Evolutionary conservation across 2,797 vertebrate genomes (phyloP), one percentile per base, ranked within the genome.

Genomic region (Fratercula arctica): DNA sequence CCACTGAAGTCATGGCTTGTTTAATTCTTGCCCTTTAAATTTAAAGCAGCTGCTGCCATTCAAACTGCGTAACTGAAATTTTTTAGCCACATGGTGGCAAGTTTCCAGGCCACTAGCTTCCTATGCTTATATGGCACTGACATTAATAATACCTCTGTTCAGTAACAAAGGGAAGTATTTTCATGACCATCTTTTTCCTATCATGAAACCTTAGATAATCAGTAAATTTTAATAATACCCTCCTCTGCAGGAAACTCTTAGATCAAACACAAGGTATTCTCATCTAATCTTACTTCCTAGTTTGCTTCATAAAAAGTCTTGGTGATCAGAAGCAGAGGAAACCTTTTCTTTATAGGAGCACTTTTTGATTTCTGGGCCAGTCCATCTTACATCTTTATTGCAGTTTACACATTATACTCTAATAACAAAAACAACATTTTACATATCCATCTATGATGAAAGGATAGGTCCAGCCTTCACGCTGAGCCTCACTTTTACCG

Each of bases 11-110:
- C 75, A 87, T 29, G 41, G 26, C 56, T 96, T 90, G 77, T 69
- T 91, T 95, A 90, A 89, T 95, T 89, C 93, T 95, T 95, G 72
- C 56, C 85, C 82, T 96, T 97, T 90, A 94, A 97, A 97, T 94
- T 70, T 90, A 81, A 97, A 98, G 87, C 96, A 97, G 95, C 95
- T 90, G 87, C 70, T 95, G 77, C 91, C 54, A 79, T 96, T 96
- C 2, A 13, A 96, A 94, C 93, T 64, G 64, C 13, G 41, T 66
- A 96, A 59, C 86, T 91, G 92, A 94, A 96, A 85, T 95, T 86
- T 91, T 92, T 95, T 85, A 96, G 81, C 85, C 89, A 91, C 39
- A 8, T 90, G n/a, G 18, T 94, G 86, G 91, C 95, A 93, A 82
- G 64, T 88, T 90, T 95, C 96, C 96, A 93, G 88, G 91, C 88